phyloP scores from a whole-genome alignment of 2,888 invertebrate genomes.

The Drymonia ruficornis region DNA sequence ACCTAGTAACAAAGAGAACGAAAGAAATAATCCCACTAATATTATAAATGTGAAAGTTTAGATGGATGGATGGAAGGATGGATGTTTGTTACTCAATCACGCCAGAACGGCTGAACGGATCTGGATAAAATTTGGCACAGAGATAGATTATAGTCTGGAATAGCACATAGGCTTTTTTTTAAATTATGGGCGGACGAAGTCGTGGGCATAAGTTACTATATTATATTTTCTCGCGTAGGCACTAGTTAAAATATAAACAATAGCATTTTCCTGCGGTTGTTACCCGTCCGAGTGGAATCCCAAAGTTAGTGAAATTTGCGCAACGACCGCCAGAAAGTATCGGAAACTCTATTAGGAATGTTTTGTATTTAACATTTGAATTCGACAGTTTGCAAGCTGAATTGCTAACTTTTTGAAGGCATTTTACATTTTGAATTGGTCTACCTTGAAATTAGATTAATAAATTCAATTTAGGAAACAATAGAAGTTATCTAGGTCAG shows the following conservation, averaged over 20 bases:
- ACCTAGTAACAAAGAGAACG: no score
- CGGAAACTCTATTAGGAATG: constrained; percentile 4
- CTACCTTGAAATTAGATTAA: constrained; percentile 1
- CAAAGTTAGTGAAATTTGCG: constrained; percentile 6
- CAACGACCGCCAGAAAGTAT: constrained; percentile 2
- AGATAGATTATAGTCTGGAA: no score
- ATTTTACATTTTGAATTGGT: neutral
- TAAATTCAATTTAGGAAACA: neutral
- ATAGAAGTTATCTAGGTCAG: neutral
- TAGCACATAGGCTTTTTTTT: no score
- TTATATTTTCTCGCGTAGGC: no score
- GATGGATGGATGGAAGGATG: no score
- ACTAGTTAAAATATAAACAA: neutral
- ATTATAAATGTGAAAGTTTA: no score
- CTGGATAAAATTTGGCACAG: no score
- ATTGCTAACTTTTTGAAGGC: neutral
- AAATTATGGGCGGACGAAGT: no score
- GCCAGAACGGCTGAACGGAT: no score
- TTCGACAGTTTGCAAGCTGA: neutral
- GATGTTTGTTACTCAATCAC: no score
- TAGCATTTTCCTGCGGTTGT: constrained; percentile 1
- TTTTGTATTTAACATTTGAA: constrained; percentile 7
- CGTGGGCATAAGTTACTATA: no score
- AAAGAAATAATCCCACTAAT: no score
- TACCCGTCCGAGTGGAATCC: constrained; percentile 1